phyloP scores from a whole-genome alignment of 2,113 vertebrate species.

The Spilogale gracilis region DNA sequence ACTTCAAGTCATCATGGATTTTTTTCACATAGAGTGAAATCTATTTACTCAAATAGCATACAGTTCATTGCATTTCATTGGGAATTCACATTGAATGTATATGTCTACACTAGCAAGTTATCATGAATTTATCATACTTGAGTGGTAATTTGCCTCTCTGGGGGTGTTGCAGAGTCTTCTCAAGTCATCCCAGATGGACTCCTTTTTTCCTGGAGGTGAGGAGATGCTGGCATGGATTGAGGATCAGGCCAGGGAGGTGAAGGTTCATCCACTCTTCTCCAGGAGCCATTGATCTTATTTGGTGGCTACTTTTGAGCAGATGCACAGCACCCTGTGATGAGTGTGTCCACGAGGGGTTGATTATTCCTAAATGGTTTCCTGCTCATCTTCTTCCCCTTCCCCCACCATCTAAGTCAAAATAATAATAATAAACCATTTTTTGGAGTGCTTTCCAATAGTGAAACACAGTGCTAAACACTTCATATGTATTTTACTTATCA shows the following conservation, averaged over 20 bases:
- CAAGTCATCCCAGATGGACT: not conserved
- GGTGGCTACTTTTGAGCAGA: not conserved
- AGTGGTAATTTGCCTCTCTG: not conserved
- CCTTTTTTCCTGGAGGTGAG: not conserved
- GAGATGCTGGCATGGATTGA: not conserved
- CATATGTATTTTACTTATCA: not conserved
- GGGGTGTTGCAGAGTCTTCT: not conserved
- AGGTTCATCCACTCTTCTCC: not conserved
- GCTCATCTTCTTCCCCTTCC: not conserved
- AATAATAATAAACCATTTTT: not conserved
- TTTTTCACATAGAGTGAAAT: not conserved
- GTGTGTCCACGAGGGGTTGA: not conserved
- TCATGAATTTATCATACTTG: not conserved
- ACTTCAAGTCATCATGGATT: conserved; percentile 23
- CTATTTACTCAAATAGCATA: conserved; percentile 25
- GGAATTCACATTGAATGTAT: conserved; percentile 15
- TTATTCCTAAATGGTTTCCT: not conserved
- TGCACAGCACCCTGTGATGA: not conserved
- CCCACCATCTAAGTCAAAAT: not conserved
- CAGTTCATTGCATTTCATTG: conserved; percentile 26
- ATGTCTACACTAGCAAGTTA: not conserved
- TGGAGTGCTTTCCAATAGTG: not conserved
- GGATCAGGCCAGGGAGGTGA: not conserved
- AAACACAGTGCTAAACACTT: not conserved
- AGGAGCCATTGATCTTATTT: not conserved